Conservation (phyloP, 2,797 vertebrate genomes). For the Hozukius guyotensis region DNA sequence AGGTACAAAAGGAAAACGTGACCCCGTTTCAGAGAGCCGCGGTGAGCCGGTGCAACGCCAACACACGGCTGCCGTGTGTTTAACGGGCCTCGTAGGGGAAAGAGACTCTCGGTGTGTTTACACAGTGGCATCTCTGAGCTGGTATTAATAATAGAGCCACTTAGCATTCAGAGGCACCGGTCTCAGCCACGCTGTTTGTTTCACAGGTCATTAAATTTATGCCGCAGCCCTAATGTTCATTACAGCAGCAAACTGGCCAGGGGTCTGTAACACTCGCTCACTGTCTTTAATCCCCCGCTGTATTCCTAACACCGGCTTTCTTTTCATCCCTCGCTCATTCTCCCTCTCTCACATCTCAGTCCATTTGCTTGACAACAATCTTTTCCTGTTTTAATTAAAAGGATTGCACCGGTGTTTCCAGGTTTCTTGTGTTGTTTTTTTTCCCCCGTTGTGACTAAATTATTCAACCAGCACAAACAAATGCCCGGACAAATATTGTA, state of each 20-base stretch:
- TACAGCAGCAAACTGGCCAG: slow-evolving; percentile 79
- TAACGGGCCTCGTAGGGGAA: slow-evolving; percentile 58
- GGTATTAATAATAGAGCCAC: slow-evolving; percentile 82
- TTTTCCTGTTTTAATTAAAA: slow-evolving; percentile 70
- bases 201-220: slow-evolving; percentile 88
- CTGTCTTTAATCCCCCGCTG: slow-evolving; percentile 74
- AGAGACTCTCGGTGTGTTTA: slow-evolving; percentile 72
- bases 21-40: slow-evolving; percentile 54
- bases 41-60: slow-evolving; percentile 21
- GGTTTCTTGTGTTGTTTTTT: not conserved
- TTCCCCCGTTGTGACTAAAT: not conserved
- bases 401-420: slow-evolving; percentile 33
- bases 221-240: slow-evolving; percentile 85
- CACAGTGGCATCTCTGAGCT: slow-evolving; percentile 75
- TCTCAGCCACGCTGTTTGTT: slow-evolving; percentile 81
- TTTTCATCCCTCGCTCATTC: slow-evolving; percentile 63
- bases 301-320: slow-evolving; percentile 53
- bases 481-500: slow-evolving; percentile 13
- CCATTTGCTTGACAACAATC: slow-evolving; percentile 66
- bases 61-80: slow-evolving; percentile 40
- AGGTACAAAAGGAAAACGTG: slow-evolving; percentile 66
- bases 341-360: slow-evolving; percentile 52
- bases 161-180: slow-evolving; percentile 80
- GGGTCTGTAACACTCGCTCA: slow-evolving; percentile 76
- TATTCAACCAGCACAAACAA: slow-evolving; percentile 15